A percentile compares a stretch with the other conserved stretches of the same genome.
Evolutionary conservation across 2,113 vertebrate genomes (phyloP).

Genomic region (Perca schrenkii): DNA sequence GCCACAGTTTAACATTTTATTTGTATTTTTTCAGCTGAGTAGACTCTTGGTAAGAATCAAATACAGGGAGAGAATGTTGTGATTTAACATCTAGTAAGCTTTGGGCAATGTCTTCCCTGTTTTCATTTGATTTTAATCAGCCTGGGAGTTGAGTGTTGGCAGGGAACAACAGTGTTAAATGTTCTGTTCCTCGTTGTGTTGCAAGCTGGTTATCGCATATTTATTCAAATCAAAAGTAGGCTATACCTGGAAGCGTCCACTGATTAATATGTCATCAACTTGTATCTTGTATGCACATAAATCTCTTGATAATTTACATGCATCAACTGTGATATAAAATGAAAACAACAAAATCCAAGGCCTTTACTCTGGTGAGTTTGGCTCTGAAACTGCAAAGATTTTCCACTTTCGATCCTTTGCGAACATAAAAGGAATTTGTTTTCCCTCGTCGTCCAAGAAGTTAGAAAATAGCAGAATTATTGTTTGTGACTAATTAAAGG

Average conservation of each 20-base stretch:
- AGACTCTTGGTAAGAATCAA: constrained; percentile 30
- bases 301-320: constrained; percentile 73
- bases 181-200: constrained; percentile 73
- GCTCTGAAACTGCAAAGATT: constrained; percentile 35
- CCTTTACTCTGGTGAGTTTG: constrained; percentile 63
- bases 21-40: constrained; percentile 58
- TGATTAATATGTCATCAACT: constrained; percentile 82
- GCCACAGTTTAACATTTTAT: constrained; percentile 43
- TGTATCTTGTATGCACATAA: constrained; percentile 65
- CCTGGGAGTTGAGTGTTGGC: constrained; percentile 72
- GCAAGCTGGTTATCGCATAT: constrained; percentile 76
- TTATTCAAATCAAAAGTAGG: constrained; percentile 80
- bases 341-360: constrained; percentile 48
- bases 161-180: constrained; percentile 81
- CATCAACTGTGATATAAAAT: constrained; percentile 63
- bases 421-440: constrained; percentile 66
- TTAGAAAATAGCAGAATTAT: constrained; percentile 74
- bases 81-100: constrained; percentile 65
- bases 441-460: constrained; percentile 48
- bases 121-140: constrained; percentile 81
- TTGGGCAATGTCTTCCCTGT: constrained; percentile 63
- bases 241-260: constrained; percentile 80
- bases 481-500: constrained; percentile 80
- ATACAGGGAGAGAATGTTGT: constrained; percentile 38
- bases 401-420: constrained; percentile 26